phyloP scores from a whole-genome alignment of 2,797 vertebrate genomes.

The Lepus townsendii region DNA sequence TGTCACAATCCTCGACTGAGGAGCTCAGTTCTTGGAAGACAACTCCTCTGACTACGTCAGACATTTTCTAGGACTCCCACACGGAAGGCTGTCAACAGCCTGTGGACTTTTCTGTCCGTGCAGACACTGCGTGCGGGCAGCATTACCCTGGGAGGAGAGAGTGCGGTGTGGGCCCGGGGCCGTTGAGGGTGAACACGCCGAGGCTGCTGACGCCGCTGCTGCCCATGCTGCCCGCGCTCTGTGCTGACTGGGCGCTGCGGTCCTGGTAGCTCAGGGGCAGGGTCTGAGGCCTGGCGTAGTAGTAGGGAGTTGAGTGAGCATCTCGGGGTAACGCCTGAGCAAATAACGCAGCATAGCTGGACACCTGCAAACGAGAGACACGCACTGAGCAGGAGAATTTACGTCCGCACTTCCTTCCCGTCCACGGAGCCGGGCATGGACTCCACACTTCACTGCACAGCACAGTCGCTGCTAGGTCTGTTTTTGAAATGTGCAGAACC shows the following conservation, averaged over 20 bases:
- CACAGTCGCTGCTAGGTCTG: background rate
- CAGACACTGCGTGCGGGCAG: background rate
- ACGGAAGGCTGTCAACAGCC: background rate
- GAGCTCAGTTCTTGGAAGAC: no score
- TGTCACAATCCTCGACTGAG: no score
- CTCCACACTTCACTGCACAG: background rate
- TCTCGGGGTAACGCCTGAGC: constrained; percentile 97
- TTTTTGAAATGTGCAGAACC: background rate
- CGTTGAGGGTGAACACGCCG: constrained; percentile 93
- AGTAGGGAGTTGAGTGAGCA: constrained; percentile 97
- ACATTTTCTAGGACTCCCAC: no score
- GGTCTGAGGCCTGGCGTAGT: constrained; percentile 96
- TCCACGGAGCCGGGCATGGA: background rate
- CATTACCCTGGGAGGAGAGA: constrained; percentile 94
- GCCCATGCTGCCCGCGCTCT: constrained; percentile 92
- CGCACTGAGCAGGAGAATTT: no score
- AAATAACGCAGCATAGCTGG: constrained; percentile 94
- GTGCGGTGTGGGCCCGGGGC: constrained; percentile 93
- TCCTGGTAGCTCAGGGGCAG: constrained; percentile 95
- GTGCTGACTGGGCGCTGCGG: constrained; percentile 86
- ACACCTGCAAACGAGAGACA: constrained; percentile 89
- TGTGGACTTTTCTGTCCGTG: background rate
- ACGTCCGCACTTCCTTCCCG: background rate
- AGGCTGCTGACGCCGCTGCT: constrained; percentile 98
- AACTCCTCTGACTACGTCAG: no score